Evolutionary conservation across 2,113 vertebrate species (phyloP), one percentile per base, ranked within the genome.

Genomic region (Vulpes lagopus): DNA sequence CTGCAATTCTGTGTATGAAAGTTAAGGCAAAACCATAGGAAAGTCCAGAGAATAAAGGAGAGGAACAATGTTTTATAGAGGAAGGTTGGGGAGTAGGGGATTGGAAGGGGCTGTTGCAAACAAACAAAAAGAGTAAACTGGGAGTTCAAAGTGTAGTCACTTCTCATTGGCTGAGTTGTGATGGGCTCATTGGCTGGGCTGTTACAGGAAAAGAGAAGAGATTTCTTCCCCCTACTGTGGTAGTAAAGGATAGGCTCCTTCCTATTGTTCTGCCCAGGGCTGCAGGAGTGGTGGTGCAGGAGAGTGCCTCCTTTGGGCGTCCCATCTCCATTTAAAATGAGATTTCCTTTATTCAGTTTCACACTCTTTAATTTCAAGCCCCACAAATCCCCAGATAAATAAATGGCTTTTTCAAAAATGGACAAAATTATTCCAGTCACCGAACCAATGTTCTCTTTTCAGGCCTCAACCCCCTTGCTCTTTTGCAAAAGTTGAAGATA

Each of bases 321-420:
- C 4, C 14, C 5, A 19, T 20, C 51, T 32, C 51, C 51, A n/a
- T n/a, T 55, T 79, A 79, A 79, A 79, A 55, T 53, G 9, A 55
- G 17, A 30, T 32, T 55, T 79, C 30, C 30, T 79, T 32, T 79
- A n/a, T 55, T 79, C 51, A 20, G 49, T 20, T 79, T n/a, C 30
- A 27, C 73, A 55, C 51, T 90, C 49, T 12, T 95, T 53, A 69
- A 71, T 95, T 91, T 74, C 51, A 93, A 81, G 11, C 2, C 20
- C 19, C 85, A 17, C 53, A 57, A 38, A 57, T 38, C 20, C 20
- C 25, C n/a, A 62, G 10, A 79, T 90, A 74, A 95, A 79, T 90
- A 74, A 95, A 35, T 12, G 43, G 30, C 16, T 80, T 96, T 90
- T 62, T 95, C 59, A 95, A 85, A 88, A 23, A 83, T 5, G 8